Evolutionary conservation across 2,797 vertebrate species (phyloP).

Genomic region (Leucoraja ocellata): DNA sequence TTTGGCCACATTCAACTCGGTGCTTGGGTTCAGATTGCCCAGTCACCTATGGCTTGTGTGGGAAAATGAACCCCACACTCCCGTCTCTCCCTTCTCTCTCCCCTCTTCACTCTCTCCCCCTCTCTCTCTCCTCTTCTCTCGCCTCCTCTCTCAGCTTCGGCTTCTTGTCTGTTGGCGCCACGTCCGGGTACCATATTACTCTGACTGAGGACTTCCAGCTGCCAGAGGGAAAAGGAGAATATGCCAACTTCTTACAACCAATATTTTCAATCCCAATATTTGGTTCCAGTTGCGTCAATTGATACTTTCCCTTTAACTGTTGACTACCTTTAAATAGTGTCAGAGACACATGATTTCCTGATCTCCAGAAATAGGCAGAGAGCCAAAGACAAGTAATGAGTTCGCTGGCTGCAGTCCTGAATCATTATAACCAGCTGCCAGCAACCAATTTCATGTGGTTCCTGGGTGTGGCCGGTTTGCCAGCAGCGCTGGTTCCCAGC

Average conservation of each 20-base stretch:
- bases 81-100: too few species aligned
- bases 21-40: too few species aligned
- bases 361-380: neutral
- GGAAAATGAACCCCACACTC: too few species aligned
- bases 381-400: neutral
- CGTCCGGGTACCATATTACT: too few species aligned
- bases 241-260: neutral
- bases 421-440: slow-evolving; percentile 2
- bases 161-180: too few species aligned
- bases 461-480: neutral
- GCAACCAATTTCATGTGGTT: neutral
- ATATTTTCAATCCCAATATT: neutral
- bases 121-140: too few species aligned
- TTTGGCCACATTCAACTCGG: too few species aligned
- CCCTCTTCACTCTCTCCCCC: too few species aligned
- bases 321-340: neutral
- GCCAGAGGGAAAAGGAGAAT: neutral
- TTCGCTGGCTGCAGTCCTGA: neutral
- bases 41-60: too few species aligned
- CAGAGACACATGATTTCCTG: neutral
- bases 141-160: too few species aligned
- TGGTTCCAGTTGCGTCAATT: neutral
- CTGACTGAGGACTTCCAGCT: neutral
- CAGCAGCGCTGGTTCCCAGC: neutral
- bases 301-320: neutral